Evolutionary conservation across 2,113 vertebrate genomes (phyloP).

Genomic region (Phaetusa simplex): DNA sequence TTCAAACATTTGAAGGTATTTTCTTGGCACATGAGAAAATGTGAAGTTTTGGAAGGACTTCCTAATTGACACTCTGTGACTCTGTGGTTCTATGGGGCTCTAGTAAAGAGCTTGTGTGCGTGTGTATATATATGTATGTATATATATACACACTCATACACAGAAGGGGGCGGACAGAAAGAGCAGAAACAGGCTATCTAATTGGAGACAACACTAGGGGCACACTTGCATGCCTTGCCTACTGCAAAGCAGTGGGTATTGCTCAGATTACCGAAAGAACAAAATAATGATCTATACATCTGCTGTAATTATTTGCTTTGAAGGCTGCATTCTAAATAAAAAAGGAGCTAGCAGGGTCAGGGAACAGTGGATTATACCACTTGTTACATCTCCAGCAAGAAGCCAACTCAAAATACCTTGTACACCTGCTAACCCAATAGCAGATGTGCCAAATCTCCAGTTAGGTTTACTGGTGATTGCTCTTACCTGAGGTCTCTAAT

Average conservation of each 20-base stretch:
- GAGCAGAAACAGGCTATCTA: neutral
- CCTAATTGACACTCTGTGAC: neutral
- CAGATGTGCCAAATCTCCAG: neutral
- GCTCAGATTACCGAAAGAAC: neutral
- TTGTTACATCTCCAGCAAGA: neutral
- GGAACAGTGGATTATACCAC: neutral
- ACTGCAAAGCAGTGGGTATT: neutral
- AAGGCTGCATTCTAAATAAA: neutral
- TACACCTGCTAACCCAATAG: neutral
- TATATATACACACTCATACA: neutral
- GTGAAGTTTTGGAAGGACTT: neutral
- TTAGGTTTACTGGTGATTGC: neutral
- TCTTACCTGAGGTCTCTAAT: neutral
- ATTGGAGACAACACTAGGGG: neutral
- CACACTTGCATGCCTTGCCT: neutral
- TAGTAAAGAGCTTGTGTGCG: neutral
- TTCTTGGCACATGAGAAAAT: neutral
- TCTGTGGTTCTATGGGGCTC: neutral
- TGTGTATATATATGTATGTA: rapidly evolving
- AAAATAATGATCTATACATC: neutral
- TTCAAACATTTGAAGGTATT: neutral
- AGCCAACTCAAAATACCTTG: neutral
- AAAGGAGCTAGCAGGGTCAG: neutral
- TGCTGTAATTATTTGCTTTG: neutral
- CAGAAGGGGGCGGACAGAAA: neutral